phyloP scores from a whole-genome alignment of 2,113 vertebrate genomes.

The Callospermophilus lateralis region DNA sequence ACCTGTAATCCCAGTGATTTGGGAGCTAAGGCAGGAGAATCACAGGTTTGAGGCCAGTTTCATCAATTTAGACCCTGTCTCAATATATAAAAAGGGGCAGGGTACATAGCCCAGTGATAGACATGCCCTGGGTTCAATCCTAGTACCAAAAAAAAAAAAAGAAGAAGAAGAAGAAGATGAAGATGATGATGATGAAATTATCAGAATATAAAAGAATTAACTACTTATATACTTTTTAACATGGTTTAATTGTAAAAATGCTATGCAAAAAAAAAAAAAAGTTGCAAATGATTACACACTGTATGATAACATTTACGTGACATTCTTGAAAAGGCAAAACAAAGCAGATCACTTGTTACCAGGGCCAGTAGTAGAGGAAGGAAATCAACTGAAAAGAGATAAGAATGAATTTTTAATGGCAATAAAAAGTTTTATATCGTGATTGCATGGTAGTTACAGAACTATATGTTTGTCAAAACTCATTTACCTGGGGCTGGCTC shows the following conservation, averaged over 20 bases:
- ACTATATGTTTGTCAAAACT: background rate
- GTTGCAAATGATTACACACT: background rate
- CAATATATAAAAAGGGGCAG: too few relatives aligned
- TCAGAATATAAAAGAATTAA: constrained; percentile 27
- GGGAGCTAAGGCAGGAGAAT: too few relatives aligned
- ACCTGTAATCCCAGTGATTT: too few relatives aligned
- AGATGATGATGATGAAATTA: background rate
- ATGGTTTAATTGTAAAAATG: constrained; percentile 47
- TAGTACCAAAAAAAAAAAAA: too few relatives aligned
- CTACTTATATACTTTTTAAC: background rate
- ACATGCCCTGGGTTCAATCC: background rate
- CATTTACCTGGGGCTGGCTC: too few relatives aligned
- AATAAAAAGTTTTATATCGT: background rate
- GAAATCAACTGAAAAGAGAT: background rate
- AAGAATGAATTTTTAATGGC: background rate
- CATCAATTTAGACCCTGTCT: too few relatives aligned
- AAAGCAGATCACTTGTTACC: background rate
- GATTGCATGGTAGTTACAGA: background rate
- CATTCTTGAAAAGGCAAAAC: constrained; percentile 33
- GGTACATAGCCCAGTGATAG: too few relatives aligned
- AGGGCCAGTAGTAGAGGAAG: background rate
- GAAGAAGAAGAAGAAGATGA: too few relatives aligned
- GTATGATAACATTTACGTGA: background rate
- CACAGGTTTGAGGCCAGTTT: too few relatives aligned
- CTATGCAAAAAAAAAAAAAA: background rate